Base-by-base conservation (phyloP, 2,797 vertebrate species). In the Peromyscus aztecus region DNA sequence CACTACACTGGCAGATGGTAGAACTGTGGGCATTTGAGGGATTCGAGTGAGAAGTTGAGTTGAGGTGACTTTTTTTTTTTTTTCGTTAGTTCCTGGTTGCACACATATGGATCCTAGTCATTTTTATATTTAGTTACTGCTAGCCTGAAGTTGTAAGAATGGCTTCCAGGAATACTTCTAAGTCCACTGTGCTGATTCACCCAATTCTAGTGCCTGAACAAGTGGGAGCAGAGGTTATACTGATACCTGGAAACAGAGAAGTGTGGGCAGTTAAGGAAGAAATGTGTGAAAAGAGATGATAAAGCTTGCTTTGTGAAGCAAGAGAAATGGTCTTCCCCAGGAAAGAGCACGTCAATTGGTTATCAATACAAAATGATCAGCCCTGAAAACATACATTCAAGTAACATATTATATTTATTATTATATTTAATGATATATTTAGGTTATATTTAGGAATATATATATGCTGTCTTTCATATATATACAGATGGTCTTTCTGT, bases 41-140 rank as follows among this genome's bases (percentile, higher is more conserved):
- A 71, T 73, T 43, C 37, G 40, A 83, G 63, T n/a, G 27, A 89
- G 9, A 93, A 46, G 49, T 21, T 34, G 77, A 92, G 37, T 40
- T 84, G 49, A 61, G n/a, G 52, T 27, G 43, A 34, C 67, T 29
- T 88, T 89, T 93, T 90, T 29, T 84, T 89, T 93, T 88, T 92
- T 92, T 78, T 78, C 69, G 52, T 11, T 37, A 40, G 49, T 57
- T 75, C 76, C 52, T 34, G 21, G 43, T 80, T 52, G 37, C 49
- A 69, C n/a, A 75, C 71, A 65, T 43, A 9, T 76, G 37, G 34
- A 21, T 40, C 55, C 49, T 46, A 55, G 40, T 37, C 82, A 27
- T 11, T 81, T 94, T 49, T 43, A 27, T 63, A 81, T 69, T 55
- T 73, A 61, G 65, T 40, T 73, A 78, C 43, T 77, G 67, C 31